Conservation (phyloP, 2,797 vertebrate species). For the Hipposideros larvatus region DNA sequence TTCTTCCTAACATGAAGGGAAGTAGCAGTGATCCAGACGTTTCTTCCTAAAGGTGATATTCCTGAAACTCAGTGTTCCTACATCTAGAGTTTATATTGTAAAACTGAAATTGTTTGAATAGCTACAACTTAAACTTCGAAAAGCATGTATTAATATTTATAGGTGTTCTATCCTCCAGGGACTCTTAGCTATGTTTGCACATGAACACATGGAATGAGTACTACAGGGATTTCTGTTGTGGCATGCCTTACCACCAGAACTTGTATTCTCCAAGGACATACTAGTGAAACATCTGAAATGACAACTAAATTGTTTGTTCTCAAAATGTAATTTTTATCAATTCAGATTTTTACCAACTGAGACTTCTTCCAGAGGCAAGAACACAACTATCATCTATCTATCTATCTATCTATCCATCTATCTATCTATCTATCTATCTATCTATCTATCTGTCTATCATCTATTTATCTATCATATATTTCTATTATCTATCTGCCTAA, state of each 20-base stretch:
- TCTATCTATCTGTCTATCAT: background rate
- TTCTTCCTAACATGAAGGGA: background rate
- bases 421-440: background rate
- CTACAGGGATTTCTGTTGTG: background rate
- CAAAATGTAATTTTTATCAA: background rate
- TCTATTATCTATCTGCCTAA: background rate
- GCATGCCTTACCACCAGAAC: background rate
- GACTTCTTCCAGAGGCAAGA: background rate
- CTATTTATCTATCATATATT: background rate
- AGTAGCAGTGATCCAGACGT: background rate
- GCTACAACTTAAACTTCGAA: background rate
- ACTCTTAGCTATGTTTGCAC: background rate
- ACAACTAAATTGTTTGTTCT: slow-evolving; percentile 42
- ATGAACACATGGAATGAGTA: background rate
- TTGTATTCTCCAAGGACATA: background rate
- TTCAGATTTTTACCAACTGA: slow-evolving; percentile 19
- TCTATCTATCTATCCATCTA: background rate
- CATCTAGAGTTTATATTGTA: background rate
- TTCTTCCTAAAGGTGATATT: background rate
- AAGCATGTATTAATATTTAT: slow-evolving; percentile 18
- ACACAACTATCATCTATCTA: background rate
- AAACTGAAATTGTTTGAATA: slow-evolving; percentile 13
- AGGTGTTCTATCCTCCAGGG: background rate
- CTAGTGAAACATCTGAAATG: slow-evolving; percentile 13
- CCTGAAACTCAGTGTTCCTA: background rate